phyloP scores from a whole-genome alignment of 1,140 invertebrate genomes.

The Conus ventricosus region DNA sequence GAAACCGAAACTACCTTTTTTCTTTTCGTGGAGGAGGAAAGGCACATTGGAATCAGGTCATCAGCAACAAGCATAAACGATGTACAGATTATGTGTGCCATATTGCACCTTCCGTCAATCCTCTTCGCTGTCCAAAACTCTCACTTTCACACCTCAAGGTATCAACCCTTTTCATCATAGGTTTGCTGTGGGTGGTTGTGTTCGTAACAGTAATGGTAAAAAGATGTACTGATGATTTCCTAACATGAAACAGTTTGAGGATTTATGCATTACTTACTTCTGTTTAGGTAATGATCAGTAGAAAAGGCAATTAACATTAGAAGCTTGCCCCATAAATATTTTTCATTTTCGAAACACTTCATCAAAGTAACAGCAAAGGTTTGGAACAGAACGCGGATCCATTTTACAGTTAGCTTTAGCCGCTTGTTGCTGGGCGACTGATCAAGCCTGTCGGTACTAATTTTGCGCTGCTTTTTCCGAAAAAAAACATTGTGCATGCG shows the following conservation, averaged over 20 bases:
- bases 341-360: too few relatives aligned
- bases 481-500: too few relatives aligned
- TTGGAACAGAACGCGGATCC: neutral
- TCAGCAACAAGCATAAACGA: too few relatives aligned
- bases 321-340: neutral
- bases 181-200: neutral
- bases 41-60: too few relatives aligned
- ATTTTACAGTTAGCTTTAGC: slow-evolving; percentile 18
- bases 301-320: neutral
- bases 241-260: neutral
- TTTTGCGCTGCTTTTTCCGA: too few relatives aligned
- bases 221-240: neutral
- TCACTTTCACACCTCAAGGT: too few relatives aligned
- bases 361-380: neutral
- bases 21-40: too few relatives aligned
- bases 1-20: too few relatives aligned
- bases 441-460: neutral
- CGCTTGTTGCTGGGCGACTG: slow-evolving; percentile 28
- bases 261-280: neutral
- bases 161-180: too few relatives aligned
- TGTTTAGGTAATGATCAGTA: neutral
- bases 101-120: too few relatives aligned
- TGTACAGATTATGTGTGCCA: too few relatives aligned
- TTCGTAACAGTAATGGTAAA: neutral
- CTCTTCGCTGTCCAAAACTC: too few relatives aligned